phyloP scores from a whole-genome alignment of 2,888 invertebrate species.

The Malthinus seriepunctatus region DNA sequence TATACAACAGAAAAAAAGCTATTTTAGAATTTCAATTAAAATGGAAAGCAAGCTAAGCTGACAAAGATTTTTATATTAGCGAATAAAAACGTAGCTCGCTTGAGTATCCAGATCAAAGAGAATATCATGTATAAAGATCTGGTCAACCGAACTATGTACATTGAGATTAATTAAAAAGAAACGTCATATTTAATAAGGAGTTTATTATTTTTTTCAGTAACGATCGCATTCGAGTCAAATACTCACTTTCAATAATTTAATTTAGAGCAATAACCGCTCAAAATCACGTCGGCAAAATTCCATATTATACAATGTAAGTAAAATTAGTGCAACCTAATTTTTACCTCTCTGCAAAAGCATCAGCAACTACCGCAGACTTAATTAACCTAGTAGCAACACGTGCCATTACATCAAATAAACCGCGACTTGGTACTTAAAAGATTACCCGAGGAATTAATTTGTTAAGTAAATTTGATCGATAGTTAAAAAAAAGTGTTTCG shows the following conservation, averaged over 20 bases:
- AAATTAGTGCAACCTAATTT: not conserved
- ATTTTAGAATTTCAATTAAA: slow-evolving; percentile 14
- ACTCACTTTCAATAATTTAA: no score
- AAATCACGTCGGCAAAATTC: not conserved
- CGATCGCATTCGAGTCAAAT: no score
- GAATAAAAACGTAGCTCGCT: slow-evolving; percentile 9
- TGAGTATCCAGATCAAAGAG: slow-evolving; percentile 1
- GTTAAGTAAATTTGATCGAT: no score
- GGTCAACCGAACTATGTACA: slow-evolving; percentile 12
- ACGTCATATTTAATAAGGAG: no score
- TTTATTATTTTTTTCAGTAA: no score
- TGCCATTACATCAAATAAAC: slow-evolving; percentile 16
- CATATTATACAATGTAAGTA: not conserved
- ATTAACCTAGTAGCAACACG: slow-evolving; percentile 16
- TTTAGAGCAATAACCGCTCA: not conserved
- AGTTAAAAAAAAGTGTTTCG: no score
- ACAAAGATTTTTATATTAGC: slow-evolving; percentile 13
- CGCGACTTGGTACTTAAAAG: not conserved
- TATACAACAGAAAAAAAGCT: slow-evolving; percentile 2
- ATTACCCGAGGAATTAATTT: no score
- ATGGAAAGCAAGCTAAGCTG: slow-evolving; percentile 8
- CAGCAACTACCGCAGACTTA: slow-evolving; percentile 18
- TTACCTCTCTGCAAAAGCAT: slow-evolving; percentile 13
- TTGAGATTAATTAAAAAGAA: no score
- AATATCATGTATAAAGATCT: slow-evolving; percentile 7